Percentiles rank a stretch among this genome's conserved stretches.
phyloP scores from a whole-genome alignment of 2,797 vertebrate genomes.

The Phoebastria nigripes region DNA sequence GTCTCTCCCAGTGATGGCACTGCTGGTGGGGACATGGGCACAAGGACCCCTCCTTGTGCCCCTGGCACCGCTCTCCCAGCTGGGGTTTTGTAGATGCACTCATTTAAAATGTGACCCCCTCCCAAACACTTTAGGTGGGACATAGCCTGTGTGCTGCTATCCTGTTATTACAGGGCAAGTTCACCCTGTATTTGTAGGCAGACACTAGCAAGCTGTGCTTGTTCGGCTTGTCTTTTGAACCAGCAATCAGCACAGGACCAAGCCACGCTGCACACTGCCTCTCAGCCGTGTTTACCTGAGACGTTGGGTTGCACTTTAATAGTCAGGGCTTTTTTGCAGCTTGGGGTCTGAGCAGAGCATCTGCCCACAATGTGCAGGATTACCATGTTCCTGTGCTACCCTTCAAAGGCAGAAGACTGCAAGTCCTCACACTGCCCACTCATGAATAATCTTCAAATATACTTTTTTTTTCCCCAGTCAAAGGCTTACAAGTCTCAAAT shows the following conservation, averaged over 20 bases:
- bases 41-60: background rate
- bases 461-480: background rate
- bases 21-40: background rate
- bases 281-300: background rate
- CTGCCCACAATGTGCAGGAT: background rate
- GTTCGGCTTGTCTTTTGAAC: background rate
- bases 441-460: constrained; percentile 36
- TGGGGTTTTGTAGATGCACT: background rate
- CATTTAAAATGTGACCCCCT: background rate
- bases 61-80: background rate
- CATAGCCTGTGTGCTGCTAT: background rate
- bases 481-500: background rate
- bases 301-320: background rate
- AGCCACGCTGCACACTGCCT: background rate
- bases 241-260: background rate
- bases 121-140: background rate
- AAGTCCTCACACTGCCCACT: background rate
- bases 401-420: constrained; percentile 14
- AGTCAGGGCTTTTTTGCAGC: background rate
- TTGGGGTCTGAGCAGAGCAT: background rate
- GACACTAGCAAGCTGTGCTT: background rate
- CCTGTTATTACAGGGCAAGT: background rate
- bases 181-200: background rate
- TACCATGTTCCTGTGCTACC: background rate
- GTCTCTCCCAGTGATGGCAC: background rate